phyloP scores from a whole-genome alignment of 2,797 vertebrate species.

The Pampus argenteus region DNA sequence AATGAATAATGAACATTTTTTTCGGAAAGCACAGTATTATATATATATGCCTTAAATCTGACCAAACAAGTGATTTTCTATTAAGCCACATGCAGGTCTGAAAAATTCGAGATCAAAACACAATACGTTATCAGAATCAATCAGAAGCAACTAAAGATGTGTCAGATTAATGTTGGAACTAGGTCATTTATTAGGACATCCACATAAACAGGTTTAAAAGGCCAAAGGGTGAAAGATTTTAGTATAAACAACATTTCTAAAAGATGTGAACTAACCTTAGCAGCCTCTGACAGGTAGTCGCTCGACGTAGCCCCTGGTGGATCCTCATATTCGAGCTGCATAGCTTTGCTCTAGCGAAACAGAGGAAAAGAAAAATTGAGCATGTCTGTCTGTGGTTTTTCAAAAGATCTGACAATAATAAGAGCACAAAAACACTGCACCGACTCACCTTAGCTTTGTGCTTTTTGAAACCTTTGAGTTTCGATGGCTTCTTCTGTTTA shows the following conservation, averaged over 20 bases:
- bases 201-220: background rate
- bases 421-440: background rate
- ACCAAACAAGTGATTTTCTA: background rate
- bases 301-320: slow-evolving; percentile 63
- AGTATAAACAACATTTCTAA: background rate
- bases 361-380: background rate
- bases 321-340: slow-evolving; percentile 19
- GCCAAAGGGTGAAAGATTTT: background rate
- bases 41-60: background rate
- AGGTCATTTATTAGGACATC: background rate
- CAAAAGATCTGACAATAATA: background rate
- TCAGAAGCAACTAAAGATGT: background rate
- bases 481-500: slow-evolving; percentile 64
- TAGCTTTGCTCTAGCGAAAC: slow-evolving; percentile 55
- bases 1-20: background rate
- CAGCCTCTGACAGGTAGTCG: slow-evolving; percentile 79
- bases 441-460: slow-evolving; percentile 57
- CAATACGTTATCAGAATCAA: background rate
- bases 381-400: fast-evolving
- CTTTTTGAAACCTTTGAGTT: slow-evolving; percentile 52
- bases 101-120: background rate
- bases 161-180: background rate
- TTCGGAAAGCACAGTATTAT: background rate
- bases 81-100: background rate
- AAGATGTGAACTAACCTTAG: slow-evolving; percentile 59